Percentiles rank a stretch among this genome's conserved stretches.
phyloP scores from a whole-genome alignment of 1,140 invertebrate genomes.

The Drosophila oshimai region DNA sequence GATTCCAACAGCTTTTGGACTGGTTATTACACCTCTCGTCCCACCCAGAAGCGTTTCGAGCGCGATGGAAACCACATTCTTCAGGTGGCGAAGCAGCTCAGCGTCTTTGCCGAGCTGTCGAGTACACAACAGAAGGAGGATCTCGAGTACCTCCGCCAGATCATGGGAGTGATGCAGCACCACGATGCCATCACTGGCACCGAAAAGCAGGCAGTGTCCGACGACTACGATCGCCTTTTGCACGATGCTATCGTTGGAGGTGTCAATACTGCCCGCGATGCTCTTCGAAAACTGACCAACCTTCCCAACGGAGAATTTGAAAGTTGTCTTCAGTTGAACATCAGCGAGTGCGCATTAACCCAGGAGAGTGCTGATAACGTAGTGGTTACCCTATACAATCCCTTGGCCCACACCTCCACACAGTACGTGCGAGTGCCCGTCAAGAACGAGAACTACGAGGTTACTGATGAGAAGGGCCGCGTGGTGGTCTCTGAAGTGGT shows the following conservation, averaged over 20 bases:
- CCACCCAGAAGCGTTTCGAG: slow-evolving; percentile 92
- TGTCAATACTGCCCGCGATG: slow-evolving; percentile 33
- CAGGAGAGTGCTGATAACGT: slow-evolving; percentile 84
- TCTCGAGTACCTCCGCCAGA: slow-evolving; percentile 78
- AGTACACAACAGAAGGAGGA: slow-evolving; percentile 44
- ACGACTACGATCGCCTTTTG: slow-evolving; percentile 89
- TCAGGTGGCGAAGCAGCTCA: slow-evolving; percentile 87
- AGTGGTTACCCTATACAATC: slow-evolving; percentile 91
- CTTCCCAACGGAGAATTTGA: slow-evolving; percentile 83
- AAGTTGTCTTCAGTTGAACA: slow-evolving; percentile 87
- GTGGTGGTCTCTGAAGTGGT: slow-evolving; percentile 84
- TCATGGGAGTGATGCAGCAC: slow-evolving; percentile 95
- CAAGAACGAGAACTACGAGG: slow-evolving; percentile 84
- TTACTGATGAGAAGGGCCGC: slow-evolving; percentile 85
- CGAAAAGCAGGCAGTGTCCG: slow-evolving; percentile 93
- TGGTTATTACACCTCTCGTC: slow-evolving; percentile 96
- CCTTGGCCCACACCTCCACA: slow-evolving; percentile 86
- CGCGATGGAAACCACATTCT: slow-evolving; percentile 91
- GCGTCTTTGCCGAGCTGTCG: slow-evolving; percentile 69
- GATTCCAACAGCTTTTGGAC: slow-evolving; percentile 94
- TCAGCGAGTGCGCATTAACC: slow-evolving; percentile 84
- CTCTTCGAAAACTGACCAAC: slow-evolving; percentile 81
- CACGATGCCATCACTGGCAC: slow-evolving; percentile 95
- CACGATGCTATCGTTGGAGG: slow-evolving; percentile 47
- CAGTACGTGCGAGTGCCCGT: slow-evolving; percentile 90